Percentiles rank a stretch among this genome's conserved stretches.
Evolutionary conservation across 2,113 vertebrate genomes (phyloP).

Genomic region (Heloderma charlesbogerti): DNA sequence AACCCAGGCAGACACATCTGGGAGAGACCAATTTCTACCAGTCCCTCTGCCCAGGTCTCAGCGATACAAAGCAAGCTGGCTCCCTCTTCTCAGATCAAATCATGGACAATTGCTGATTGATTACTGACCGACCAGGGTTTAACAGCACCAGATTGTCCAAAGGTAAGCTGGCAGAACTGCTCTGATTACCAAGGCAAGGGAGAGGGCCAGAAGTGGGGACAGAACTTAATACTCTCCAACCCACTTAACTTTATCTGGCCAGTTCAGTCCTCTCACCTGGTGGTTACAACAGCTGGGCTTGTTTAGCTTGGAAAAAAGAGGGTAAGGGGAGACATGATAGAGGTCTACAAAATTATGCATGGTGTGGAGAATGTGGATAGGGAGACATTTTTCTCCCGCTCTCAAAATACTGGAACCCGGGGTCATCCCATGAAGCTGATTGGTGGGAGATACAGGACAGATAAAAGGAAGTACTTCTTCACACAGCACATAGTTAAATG

Average conservation of each 20-base stretch:
- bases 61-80: neutral
- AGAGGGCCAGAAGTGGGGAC: neutral
- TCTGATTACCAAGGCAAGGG: neutral
- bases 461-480: no score
- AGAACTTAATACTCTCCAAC: neutral
- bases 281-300: no score
- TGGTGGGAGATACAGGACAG: no score
- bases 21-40: neutral
- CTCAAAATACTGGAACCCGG: no score
- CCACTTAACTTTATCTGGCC: neutral
- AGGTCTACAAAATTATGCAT: no score
- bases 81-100: neutral
- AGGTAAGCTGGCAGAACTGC: neutral
- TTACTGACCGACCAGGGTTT: neutral
- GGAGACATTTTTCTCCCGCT: no score
- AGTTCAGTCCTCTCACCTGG: neutral
- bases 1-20: neutral
- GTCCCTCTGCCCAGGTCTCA: neutral
- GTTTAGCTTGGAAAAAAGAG: no score
- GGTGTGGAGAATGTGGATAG: no score
- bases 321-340: no score
- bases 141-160: neutral
- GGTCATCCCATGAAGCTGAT: no score
- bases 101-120: neutral
- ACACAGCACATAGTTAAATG: no score